Evolutionary conservation across 2,797 vertebrate genomes (phyloP).

Genomic region (Hippopotamyrus pictus): DNA sequence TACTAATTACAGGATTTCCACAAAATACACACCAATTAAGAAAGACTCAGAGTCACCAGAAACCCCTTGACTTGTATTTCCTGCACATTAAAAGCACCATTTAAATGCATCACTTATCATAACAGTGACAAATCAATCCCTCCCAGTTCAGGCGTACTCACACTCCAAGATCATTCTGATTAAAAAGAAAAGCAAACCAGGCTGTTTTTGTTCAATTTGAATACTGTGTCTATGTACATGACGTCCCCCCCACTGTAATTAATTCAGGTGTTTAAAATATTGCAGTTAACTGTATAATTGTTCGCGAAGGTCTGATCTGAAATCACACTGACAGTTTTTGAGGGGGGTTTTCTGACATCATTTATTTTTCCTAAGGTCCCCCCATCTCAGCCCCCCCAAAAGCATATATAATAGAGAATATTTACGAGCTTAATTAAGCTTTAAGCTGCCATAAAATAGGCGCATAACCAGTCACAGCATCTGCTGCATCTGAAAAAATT

Average conservation of each 20-base stretch:
- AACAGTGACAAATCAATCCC: not conserved
- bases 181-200: not conserved
- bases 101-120: not conserved
- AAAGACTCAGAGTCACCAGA: not conserved
- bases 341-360: not conserved
- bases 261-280: slow-evolving; percentile 21
- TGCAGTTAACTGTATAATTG: slow-evolving; percentile 19
- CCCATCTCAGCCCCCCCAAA: too few relatives aligned
- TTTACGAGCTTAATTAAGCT: slow-evolving; percentile 25
- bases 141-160: not conserved
- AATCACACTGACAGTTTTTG: not conserved
- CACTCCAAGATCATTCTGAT: not conserved
- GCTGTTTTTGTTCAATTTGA: not conserved
- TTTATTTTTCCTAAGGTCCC: not conserved
- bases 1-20: not conserved
- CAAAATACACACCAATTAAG: not conserved
- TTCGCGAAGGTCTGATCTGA: slow-evolving; percentile 18
- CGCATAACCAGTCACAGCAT: slow-evolving; percentile 45
- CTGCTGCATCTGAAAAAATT: slow-evolving; percentile 27
- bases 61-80: not conserved
- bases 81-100: not conserved
- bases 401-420: not conserved
- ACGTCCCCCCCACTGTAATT: not conserved
- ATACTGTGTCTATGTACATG: not conserved
- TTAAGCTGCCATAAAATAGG: slow-evolving; percentile 12